Conservation (phyloP, 2,797 vertebrate species). For the Ciconia nigra region DNA sequence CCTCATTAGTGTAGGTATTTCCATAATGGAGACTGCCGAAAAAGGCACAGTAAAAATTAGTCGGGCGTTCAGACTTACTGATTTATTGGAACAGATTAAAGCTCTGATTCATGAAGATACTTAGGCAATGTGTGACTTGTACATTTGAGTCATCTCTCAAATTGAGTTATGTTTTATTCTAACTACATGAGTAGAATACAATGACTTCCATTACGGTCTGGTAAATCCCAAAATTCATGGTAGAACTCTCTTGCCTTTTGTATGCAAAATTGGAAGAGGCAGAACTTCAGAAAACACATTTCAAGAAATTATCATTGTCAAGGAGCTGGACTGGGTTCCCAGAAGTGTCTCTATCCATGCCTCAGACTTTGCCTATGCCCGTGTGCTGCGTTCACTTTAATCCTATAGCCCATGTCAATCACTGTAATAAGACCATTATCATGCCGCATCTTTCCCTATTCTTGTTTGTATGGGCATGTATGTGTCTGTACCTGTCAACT, state of each 20-base stretch:
- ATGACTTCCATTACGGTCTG: not conserved
- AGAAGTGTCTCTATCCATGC: not conserved
- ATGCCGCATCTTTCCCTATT: not conserved
- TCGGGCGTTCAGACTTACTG: not conserved
- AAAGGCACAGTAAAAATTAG: not conserved
- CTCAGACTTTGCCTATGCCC: not conserved
- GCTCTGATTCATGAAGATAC: not conserved
- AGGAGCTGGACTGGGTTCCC: not conserved
- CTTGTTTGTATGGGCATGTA: not conserved
- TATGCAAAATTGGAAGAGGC: not conserved
- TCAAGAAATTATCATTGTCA: not conserved
- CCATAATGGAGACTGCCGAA: not conserved
- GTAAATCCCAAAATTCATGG: not conserved
- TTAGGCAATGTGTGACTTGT: not conserved
- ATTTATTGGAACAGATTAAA: not conserved
- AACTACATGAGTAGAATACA: not conserved
- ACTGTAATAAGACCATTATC: not conserved
- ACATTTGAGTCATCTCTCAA: not conserved
- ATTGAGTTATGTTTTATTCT: not conserved
- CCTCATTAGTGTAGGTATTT: not conserved
- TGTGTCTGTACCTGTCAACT: not conserved
- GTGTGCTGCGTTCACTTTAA: not conserved
- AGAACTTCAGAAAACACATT: not conserved
- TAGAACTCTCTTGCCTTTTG: not conserved
- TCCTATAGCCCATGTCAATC: no score